Evolutionary conservation across 2,888 invertebrate species (phyloP).

Genomic region (Drepana falcataria): DNA sequence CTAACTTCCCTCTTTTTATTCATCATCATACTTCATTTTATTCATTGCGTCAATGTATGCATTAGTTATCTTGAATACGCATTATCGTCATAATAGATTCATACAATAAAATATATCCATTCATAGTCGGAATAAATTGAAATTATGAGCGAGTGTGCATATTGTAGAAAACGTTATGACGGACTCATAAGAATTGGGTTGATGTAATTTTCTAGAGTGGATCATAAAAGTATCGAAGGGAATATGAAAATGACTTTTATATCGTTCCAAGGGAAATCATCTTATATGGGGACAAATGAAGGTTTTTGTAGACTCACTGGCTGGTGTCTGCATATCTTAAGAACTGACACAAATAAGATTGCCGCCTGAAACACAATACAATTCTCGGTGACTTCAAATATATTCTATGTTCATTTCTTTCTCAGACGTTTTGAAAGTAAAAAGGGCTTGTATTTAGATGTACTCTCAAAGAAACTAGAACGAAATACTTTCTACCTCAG

Average conservation of each 20-base stretch:
- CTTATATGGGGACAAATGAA: conserved; percentile 15
- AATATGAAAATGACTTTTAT: conserved; percentile 39
- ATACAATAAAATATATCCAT: neutral
- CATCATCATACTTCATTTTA: too few relatives aligned
- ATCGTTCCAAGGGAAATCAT: conserved; percentile 39
- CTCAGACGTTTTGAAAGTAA: too few relatives aligned
- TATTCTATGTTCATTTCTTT: neutral
- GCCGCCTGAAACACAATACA: neutral
- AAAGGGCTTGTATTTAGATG: too few relatives aligned
- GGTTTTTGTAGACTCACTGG: neutral
- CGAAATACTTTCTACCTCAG: too few relatives aligned
- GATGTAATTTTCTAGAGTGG: conserved; percentile 37
- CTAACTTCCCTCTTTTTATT: too few relatives aligned
- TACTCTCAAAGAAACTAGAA: neutral
- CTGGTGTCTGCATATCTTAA: neutral
- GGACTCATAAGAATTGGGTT: conserved; percentile 20
- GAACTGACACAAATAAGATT: neutral
- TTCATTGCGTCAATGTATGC: too few relatives aligned
- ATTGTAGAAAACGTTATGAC: conserved; percentile 13
- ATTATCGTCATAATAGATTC: too few relatives aligned
- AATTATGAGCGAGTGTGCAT: neutral
- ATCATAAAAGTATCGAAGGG: conserved; percentile 34
- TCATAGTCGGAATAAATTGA: neutral
- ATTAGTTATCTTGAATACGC: too few relatives aligned
- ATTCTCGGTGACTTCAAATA: neutral